These are phyloP conservation scores for Podilymbus podiceps DNA, from an alignment of 2,113 vertebrate species.

Conservation along the genomic window DNA sequence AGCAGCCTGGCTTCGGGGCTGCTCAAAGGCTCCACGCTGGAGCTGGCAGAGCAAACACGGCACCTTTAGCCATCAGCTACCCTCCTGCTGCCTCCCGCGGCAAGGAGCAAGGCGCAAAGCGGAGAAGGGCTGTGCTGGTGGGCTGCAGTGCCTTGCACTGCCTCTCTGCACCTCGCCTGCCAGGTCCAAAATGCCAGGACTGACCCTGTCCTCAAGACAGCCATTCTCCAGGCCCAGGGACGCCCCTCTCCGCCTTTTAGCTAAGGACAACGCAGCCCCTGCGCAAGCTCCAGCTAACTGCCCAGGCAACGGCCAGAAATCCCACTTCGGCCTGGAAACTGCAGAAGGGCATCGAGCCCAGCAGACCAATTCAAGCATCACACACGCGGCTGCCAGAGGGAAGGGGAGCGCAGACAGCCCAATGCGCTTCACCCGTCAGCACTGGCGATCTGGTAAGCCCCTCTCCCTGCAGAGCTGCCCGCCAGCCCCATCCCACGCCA, in stretches of 20 bases:
- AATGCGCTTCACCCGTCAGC: neutral
- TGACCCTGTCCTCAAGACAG: neutral
- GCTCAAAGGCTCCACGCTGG: neutral
- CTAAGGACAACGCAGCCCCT: neutral
- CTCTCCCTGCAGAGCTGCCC: neutral
- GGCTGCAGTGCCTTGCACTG: neutral
- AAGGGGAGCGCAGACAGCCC: neutral
- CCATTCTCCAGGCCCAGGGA: neutral
- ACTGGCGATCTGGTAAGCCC: neutral
- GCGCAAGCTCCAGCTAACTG: neutral
- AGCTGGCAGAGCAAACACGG: neutral
- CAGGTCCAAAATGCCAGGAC: neutral
- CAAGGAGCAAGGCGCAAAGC: neutral
- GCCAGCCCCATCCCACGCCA: neutral
- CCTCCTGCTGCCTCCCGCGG: neutral
- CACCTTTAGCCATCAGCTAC: neutral
- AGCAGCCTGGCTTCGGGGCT: neutral
- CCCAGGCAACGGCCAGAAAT: neutral
- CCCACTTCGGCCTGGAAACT: neutral
- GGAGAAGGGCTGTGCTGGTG: neutral
- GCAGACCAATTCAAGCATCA: neutral
- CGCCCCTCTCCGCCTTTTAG: neutral
- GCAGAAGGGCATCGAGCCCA: neutral
- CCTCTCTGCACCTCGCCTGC: neutral
- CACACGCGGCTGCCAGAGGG: neutral